Conservation (phyloP, 1,140 invertebrate genomes). For the Tenebrio molitor region DNA sequence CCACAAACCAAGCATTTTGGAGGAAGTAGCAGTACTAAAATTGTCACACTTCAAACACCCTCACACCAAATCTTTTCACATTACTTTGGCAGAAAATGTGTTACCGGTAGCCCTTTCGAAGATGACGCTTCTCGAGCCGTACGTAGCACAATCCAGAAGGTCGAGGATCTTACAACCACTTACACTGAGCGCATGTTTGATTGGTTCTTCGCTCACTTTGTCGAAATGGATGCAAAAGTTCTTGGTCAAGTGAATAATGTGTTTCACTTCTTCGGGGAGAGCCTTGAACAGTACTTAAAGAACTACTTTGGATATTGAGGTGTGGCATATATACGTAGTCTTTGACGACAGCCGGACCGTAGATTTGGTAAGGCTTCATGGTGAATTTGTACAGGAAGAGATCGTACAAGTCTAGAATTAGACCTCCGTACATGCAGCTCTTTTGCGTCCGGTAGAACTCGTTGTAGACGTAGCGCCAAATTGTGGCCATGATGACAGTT, state of each 20-base stretch:
- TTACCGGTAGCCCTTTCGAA: conserved; percentile 41
- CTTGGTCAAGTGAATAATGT: conserved; percentile 58
- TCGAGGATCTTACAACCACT: conserved; percentile 61
- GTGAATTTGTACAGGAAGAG: conserved; percentile 56
- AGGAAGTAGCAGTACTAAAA: conserved; percentile 59
- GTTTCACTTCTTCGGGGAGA: conserved; percentile 56
- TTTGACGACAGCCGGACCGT: conserved; percentile 54
- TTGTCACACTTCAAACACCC: no score
- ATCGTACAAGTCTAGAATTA: conserved; percentile 56
- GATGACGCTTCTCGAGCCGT: conserved; percentile 43
- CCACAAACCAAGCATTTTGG: conserved; percentile 59
- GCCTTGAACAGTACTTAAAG: conserved; percentile 42
- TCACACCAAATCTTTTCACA: no score
- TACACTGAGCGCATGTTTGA: conserved; percentile 44
- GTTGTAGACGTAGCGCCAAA: conserved; percentile 61
- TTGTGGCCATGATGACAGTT: conserved; percentile 53
- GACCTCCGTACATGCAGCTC: conserved; percentile 60
- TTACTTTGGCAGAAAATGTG: conserved; percentile 44
- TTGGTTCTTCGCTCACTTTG: conserved; percentile 55
- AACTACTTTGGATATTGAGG: background rate
- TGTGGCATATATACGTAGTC: conserved; percentile 55
- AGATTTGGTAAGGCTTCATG: conserved; percentile 54
- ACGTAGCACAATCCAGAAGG: conserved; percentile 57
- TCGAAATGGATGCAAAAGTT: conserved; percentile 61
- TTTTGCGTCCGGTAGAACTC: conserved; percentile 52